Base-by-base conservation (phyloP, 2,113 vertebrate species). In the Apus apus region DNA sequence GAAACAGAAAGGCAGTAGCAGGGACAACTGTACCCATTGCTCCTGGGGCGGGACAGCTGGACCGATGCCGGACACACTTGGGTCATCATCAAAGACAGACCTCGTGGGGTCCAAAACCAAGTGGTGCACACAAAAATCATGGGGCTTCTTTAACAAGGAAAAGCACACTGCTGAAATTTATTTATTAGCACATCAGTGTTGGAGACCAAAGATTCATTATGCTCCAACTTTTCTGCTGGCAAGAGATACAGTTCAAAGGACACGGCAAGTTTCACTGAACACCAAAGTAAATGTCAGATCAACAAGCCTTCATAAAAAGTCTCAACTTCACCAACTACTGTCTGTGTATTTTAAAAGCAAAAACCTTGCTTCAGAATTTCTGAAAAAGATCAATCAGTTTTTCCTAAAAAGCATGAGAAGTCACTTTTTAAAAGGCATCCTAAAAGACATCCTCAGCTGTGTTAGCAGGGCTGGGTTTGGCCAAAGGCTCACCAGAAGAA, bases 281-380 rank as follows among this genome's bases (percentile, higher is more conserved):
- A 74, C 72, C 61, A 90, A 81, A 88, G 76, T 54, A 93, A 92
- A 92, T 38, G 83, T 90, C 90, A 86, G 72, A 78, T 78, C 86
- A 81, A 80, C 72, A 72, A 83, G 38, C 56, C 60, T 92, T 80
- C 51, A 64, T 74, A 92, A 84, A 92, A 84, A 90, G 60, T 65
- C 32, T 74, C 51, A 53, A 51, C 56, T 67, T n/a, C 56, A 77
- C 67, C 73, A 91, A 27, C 4, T 4, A 38, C 68, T 58, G 34
- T 8, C 68, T 71, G 19, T 34, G 72, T 46, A 29, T 80, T 92
- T 84, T 51, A 60, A 86, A 97, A 81, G 89, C 12, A 71, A 70
- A 94, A 56, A 13, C 9, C 17, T 81, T 48, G 65, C 50, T 71
- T 48, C 34, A 53, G 65, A 58, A 65, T 76, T 71, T 80, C 53